phyloP scores from a whole-genome alignment of 92 coral and sea anemone genomes.

The Actinostola sp. region DNA sequence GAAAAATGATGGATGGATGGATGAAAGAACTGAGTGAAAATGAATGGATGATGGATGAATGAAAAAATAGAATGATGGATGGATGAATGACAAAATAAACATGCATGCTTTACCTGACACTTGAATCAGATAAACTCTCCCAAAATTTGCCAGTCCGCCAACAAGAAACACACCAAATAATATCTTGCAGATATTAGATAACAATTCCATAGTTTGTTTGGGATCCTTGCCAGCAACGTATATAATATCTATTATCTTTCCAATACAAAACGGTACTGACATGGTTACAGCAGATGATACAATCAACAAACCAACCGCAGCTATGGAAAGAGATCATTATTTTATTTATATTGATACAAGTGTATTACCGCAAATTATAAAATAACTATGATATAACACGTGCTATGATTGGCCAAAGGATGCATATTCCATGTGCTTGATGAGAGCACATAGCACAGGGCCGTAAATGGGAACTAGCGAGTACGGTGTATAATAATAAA shows the following conservation, averaged over 20 bases:
- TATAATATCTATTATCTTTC: slow-evolving; percentile 91
- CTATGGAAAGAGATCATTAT: slow-evolving; percentile 26
- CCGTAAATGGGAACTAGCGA: too few relatives aligned
- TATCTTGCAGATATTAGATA: slow-evolving; percentile 70
- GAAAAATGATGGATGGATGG: too few relatives aligned
- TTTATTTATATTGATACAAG: neutral
- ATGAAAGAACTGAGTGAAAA: neutral
- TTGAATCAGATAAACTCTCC: slow-evolving; percentile 90
- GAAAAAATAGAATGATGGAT: neutral
- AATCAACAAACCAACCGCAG: slow-evolving; percentile 82
- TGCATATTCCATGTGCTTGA: too few relatives aligned
- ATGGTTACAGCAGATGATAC: slow-evolving; percentile 93
- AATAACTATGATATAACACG: neutral
- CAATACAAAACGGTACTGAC: slow-evolving; percentile 98
- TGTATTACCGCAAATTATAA: neutral
- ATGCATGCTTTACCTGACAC: slow-evolving; percentile 70
- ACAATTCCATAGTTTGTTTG: slow-evolving; percentile 72
- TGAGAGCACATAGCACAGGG: too few relatives aligned
- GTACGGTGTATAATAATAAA: too few relatives aligned
- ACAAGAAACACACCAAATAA: slow-evolving; percentile 83
- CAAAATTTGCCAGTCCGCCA: slow-evolving; percentile 92
- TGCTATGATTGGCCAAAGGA: too few relatives aligned
- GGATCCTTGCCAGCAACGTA: slow-evolving; percentile 80
- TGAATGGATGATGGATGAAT: neutral
- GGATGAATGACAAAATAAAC: too few relatives aligned